Conservation (phyloP, 2,113 vertebrate species). For the Esox niger region DNA sequence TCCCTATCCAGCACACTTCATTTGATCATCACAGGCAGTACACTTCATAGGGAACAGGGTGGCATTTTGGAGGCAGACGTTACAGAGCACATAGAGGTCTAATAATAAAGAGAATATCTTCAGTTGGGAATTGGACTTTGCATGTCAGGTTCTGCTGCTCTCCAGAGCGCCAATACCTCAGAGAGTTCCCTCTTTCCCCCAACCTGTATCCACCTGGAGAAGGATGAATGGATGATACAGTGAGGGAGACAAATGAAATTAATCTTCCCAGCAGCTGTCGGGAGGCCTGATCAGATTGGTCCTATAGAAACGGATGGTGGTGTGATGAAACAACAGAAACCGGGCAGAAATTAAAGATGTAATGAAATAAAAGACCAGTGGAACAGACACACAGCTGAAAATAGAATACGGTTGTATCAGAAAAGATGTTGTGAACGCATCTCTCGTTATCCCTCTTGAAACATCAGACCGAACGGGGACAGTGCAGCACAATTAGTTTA, state of each 20-base stretch:
- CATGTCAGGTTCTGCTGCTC: conserved; percentile 68
- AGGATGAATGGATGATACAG: conserved; percentile 78
- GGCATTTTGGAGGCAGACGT: too few relatives aligned
- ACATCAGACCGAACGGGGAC: background rate
- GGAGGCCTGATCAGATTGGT: conserved; percentile 57
- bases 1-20: too few relatives aligned
- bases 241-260: conserved; percentile 77
- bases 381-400: conserved; percentile 37
- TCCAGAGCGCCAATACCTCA: conserved; percentile 69
- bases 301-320: too few relatives aligned
- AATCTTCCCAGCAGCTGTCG: conserved; percentile 72
- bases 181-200: conserved; percentile 53
- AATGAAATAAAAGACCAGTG: conserved; percentile 36
- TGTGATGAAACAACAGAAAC: too few relatives aligned
- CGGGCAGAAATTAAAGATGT: conserved; percentile 32
- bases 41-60: too few relatives aligned
- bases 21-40: too few relatives aligned
- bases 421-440: conserved; percentile 45
- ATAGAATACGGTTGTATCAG: conserved; percentile 48
- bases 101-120: conserved; percentile 77
- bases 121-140: conserved; percentile 74
- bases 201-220: conserved; percentile 61
- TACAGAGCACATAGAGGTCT: conserved; percentile 56
- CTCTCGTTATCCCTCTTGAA: conserved; percentile 46
- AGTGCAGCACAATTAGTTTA: conserved; percentile 44